These are phyloP conservation scores for Anoncus sp. DNA, from an alignment of 2,888 invertebrate genomes.

Conservation along the genomic window DNA sequence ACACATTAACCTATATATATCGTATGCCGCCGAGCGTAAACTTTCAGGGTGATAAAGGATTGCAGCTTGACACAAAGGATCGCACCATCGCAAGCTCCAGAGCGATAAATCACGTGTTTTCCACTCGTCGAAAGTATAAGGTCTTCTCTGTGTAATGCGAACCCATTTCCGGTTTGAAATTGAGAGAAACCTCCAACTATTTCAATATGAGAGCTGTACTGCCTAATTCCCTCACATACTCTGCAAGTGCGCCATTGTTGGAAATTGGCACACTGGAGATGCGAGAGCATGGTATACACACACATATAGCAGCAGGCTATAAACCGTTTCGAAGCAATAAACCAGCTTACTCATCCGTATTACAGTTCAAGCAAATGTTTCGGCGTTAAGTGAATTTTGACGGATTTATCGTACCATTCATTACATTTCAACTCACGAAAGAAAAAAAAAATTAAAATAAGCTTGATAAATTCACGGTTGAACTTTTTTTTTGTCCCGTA, in stretches of 20 bases:
- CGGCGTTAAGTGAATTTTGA: constrained; percentile 55
- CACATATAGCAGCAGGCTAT: constrained; percentile 27
- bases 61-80: constrained; percentile 40
- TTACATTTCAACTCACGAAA: constrained; percentile 38
- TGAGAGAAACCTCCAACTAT: constrained; percentile 54
- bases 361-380: constrained; percentile 39
- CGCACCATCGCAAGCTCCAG: constrained; percentile 24
- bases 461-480: constrained; percentile 1
- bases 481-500: constrained; percentile 15
- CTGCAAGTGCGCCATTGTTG: constrained; percentile 49
- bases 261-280: constrained; percentile 33
- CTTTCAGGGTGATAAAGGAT: constrained; percentile 27
- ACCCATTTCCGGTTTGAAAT: constrained; percentile 54
- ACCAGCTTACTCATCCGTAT: constrained; percentile 57
- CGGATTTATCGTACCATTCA: constrained; percentile 44
- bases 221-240: neutral
- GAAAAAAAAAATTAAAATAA: constrained; percentile 19
- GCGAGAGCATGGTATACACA: constrained; percentile 17
- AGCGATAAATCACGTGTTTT: constrained; percentile 55
- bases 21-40: constrained; percentile 5
- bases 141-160: constrained; percentile 36
- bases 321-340: constrained; percentile 54
- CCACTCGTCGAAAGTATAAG: constrained; percentile 40
- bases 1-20: neutral
- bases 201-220: constrained; percentile 48